Evolutionary conservation across 2,113 vertebrate species (phyloP).

Genomic region (Paralichthys olivaceus): DNA sequence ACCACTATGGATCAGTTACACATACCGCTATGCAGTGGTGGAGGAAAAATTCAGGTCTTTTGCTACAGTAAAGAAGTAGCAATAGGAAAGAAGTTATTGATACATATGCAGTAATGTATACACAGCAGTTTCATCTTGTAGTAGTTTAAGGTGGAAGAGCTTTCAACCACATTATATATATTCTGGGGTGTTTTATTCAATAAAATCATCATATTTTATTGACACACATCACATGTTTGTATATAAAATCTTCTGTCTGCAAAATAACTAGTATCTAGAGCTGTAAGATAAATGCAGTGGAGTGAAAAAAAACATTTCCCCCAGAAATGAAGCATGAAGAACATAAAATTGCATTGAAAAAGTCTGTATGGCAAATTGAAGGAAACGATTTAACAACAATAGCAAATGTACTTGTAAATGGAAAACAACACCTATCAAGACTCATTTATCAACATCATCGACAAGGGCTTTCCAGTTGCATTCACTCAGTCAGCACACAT

Average conservation of each 20-base stretch:
- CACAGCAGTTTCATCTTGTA: background rate
- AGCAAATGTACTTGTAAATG: too few species aligned
- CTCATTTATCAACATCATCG: too few species aligned
- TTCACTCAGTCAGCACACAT: too few species aligned
- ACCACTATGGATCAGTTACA: background rate
- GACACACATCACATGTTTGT: background rate
- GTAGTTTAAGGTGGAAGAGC: background rate
- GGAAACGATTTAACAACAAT: too few species aligned
- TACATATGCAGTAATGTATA: background rate
- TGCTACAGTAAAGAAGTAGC: background rate
- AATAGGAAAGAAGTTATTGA: background rate
- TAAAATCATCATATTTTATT: background rate
- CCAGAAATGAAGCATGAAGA: background rate
- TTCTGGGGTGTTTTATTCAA: background rate
- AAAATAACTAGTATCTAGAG: background rate
- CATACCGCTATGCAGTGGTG: background rate
- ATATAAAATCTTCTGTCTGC: background rate
- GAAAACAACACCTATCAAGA: background rate
- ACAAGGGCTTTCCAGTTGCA: too few species aligned
- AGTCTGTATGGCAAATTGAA: background rate
- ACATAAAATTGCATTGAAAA: background rate
- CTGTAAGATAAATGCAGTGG: background rate
- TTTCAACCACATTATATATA: background rate
- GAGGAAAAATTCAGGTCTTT: background rate
- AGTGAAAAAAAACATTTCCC: background rate